Conservation (phyloP, 2,113 vertebrate genomes). For the Sinocyclocheilus rhinocerous region DNA sequence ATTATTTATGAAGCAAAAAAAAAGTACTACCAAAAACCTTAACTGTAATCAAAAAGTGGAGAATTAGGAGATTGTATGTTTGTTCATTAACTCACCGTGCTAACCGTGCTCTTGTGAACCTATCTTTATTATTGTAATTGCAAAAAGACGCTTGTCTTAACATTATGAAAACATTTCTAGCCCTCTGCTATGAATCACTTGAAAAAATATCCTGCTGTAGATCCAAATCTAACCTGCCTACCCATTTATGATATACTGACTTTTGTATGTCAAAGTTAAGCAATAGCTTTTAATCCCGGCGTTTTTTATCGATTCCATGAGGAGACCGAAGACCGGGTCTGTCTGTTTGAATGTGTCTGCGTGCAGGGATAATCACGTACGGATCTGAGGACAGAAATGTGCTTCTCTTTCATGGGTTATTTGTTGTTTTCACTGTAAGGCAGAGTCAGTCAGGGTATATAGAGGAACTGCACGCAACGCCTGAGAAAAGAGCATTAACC, state of each 20-base stretch:
- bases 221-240: slow-evolving; percentile 43
- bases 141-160: slow-evolving; percentile 24
- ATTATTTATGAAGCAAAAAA: slow-evolving; percentile 45
- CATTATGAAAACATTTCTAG: slow-evolving; percentile 59
- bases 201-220: slow-evolving; percentile 53
- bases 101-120: slow-evolving; percentile 10
- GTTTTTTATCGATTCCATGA: slow-evolving; percentile 64
- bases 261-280: slow-evolving; percentile 73
- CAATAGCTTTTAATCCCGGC: slow-evolving; percentile 68
- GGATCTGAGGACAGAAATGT: slow-evolving; percentile 24
- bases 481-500: slow-evolving; percentile 73
- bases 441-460: slow-evolving; percentile 58
- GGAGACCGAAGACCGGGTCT: slow-evolving; percentile 43
- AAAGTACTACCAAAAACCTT: slow-evolving; percentile 26
- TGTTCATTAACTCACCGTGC: slow-evolving; percentile 23
- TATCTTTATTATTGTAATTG: slow-evolving; percentile 27
- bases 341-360: slow-evolving; percentile 48
- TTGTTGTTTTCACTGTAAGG: not conserved
- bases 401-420: slow-evolving; percentile 5
- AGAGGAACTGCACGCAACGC: slow-evolving; percentile 65
- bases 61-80: slow-evolving; percentile 15
- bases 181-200: slow-evolving; percentile 52
- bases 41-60: slow-evolving; percentile 24
- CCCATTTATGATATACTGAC: slow-evolving; percentile 55
- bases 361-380: slow-evolving; percentile 49